Evolutionary conservation across 2,888 invertebrate species (phyloP).

Genomic region (Pogonocherus hispidulus): DNA sequence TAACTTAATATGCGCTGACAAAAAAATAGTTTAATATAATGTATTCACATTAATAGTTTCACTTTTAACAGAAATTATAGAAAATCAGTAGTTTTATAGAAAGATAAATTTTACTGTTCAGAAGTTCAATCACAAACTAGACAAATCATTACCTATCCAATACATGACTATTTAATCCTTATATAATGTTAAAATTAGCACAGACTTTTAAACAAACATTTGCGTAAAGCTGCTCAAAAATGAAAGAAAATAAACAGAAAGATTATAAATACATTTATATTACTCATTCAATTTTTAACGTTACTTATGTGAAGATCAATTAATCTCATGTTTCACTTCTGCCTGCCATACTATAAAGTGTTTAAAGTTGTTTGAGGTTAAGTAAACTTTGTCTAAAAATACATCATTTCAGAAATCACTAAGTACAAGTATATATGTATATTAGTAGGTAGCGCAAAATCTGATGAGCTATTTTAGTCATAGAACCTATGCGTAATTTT

Average conservation of each 20-base stretch:
- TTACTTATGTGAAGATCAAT: too few relatives aligned
- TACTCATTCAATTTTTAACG: too few relatives aligned
- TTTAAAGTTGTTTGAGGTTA: constrained; percentile 36
- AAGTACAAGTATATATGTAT: constrained; percentile 13
- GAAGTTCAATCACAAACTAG: too few relatives aligned
- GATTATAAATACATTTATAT: neutral
- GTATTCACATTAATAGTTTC: too few relatives aligned
- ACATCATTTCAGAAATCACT: constrained; percentile 17
- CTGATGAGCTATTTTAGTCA: constrained; percentile 7
- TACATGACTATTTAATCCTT: neutral
- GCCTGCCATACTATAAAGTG: neutral
- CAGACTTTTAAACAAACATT: neutral
- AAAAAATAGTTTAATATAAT: too few relatives aligned
- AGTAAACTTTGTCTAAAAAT: constrained; percentile 32
- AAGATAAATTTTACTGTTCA: too few relatives aligned
- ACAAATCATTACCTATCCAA: neutral
- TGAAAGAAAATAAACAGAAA: neutral
- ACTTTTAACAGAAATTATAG: too few relatives aligned
- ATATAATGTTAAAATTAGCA: constrained; percentile 21
- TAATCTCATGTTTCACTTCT: neutral
- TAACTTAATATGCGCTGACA: too few relatives aligned
- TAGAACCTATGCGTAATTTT: neutral
- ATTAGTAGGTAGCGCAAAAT: constrained; percentile 15
- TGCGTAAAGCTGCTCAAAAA: neutral
- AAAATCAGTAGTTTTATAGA: too few relatives aligned